These are phyloP conservation scores for Apocheima hispidaria DNA, from an alignment of 2,888 invertebrate genomes.

Conservation along the genomic window DNA sequence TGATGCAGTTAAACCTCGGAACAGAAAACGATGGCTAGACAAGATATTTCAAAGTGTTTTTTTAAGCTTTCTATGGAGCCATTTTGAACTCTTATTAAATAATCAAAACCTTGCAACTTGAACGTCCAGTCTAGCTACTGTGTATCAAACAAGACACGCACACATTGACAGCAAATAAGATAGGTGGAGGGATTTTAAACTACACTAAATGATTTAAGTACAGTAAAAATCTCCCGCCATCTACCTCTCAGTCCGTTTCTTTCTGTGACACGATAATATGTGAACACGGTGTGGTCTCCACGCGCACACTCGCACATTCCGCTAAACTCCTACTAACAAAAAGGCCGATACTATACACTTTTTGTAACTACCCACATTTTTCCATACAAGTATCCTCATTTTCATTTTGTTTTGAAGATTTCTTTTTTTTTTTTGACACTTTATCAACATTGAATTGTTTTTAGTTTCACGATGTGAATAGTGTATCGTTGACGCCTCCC, in stretches of 20 bases:
- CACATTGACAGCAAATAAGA: constrained; percentile 32
- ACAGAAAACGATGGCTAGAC: constrained; percentile 20
- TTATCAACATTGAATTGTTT: neutral
- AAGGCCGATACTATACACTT: constrained; percentile 70
- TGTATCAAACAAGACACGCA: constrained; percentile 28
- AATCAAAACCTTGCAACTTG: neutral
- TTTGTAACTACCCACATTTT: constrained; percentile 1
- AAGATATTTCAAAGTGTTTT: neutral
- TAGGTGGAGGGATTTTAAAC: constrained; percentile 56
- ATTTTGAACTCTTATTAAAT: neutral
- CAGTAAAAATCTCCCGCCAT: constrained; percentile 48
- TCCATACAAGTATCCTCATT: constrained; percentile 7
- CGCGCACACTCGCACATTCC: constrained; percentile 82
- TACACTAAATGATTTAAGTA: constrained; percentile 18
- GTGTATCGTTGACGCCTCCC: constrained; percentile 71
- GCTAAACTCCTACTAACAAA: constrained; percentile 81
- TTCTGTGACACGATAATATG: constrained; percentile 52
- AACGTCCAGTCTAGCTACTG: constrained; percentile 13
- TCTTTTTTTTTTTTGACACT: constrained; percentile 20
- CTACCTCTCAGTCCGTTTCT: constrained; percentile 47
- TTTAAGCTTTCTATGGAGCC: neutral
- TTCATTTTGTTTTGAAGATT: neutral
- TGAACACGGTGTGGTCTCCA: constrained; percentile 82
- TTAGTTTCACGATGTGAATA: constrained; percentile 23
- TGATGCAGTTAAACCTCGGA: constrained; percentile 12